Base-by-base conservation (phyloP, 2,797 vertebrate genomes). In the Siniperca undulata region DNA sequence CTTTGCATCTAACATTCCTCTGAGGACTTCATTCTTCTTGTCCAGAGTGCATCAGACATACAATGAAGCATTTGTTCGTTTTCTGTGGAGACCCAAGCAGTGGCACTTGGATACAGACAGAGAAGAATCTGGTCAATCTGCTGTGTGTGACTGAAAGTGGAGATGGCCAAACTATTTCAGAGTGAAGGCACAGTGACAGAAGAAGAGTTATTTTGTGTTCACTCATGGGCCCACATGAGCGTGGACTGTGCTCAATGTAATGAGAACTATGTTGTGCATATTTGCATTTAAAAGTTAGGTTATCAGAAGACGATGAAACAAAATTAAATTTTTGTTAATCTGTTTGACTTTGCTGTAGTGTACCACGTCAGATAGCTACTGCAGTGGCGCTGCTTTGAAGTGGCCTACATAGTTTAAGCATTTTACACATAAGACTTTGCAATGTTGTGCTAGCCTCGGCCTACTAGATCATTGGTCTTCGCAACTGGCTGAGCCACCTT, bases 1-100 rank as follows among this genome's bases (percentile, higher is more conserved):
- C 81, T 80, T 90, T 74, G 76, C 72, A 85, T 85, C 69, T 66
- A 60, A 78, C 81, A 72, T 89, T 89, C 87, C 79, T 73, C 74
- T 27, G 30, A 87, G 55, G 74, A 89, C 89, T 89, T 86, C 44
- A 76, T 91, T 78, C 83, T 72, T 53, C 69, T 78, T 66, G 85
- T 78, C 69, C 58, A 48, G 75, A 85, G 81, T 84, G 81, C 74
- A 80, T 80, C 82, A 74, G 74, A 83, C 22, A 70, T 44, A 93
- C 91, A 94, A 93, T 88, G 88, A 88, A 76, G 82, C 86, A 76
- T 89, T 90, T 94, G 89, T 94, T 93, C 79, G 27, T 80, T 73
- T 87, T 81, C 78, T 78, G 82, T 77, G 36, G 73, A 81, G 80
- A 85, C 75, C 40, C 78, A 22, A 77, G 62, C 44, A 74, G 44